Evolutionary conservation across 2,888 invertebrate genomes (phyloP), one percentile per base, ranked within the genome.

Genomic region (Napeogenes inachia): DNA sequence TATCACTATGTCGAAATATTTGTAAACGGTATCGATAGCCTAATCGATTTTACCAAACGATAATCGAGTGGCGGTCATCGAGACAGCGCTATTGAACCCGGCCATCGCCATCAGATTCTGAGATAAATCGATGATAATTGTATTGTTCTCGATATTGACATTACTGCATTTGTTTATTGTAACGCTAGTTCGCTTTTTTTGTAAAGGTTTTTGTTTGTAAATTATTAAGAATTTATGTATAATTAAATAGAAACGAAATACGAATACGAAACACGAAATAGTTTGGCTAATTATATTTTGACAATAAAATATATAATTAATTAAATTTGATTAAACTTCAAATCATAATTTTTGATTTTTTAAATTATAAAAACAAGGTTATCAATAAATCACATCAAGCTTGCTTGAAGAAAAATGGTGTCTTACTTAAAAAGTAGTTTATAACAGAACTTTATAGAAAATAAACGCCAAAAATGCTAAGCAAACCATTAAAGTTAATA

Each of bases 1-100:
- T 85, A 87, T 88, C 88, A 70, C 50, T 68, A 82, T 85, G 88
- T 89, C 86, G 88, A 88, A 89, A 89, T 88, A 84, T 89, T 87
- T 87, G 85, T 88, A 87, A 86, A 85, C 81, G 82, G 80, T 83
- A 85, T 82, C 80, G 82, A 79, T 82, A 76, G 66, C 66, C 61
- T 68, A 73, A 74, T 75, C 76, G 81, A 80, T 81, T 79, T 69
- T 73, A 73, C 61, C 68, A 74, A 80, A 82, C 81, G 84, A 82
- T 80, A 79, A 72, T 73, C 72, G 70, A 68, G 70, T 71, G 68
- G 68, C 72, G 73, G 71, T 68, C 74, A 71, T 70, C 72, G 75
- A 76, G 78, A 76, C 71, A 73, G 72, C 75, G 72, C 80, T 79
- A 74, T 72, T 73, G 67, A 82, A 78, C 75, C 81, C 75, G 80